Conservation (phyloP, 1,140 invertebrate genomes). For the Polypedilum pembai region DNA sequence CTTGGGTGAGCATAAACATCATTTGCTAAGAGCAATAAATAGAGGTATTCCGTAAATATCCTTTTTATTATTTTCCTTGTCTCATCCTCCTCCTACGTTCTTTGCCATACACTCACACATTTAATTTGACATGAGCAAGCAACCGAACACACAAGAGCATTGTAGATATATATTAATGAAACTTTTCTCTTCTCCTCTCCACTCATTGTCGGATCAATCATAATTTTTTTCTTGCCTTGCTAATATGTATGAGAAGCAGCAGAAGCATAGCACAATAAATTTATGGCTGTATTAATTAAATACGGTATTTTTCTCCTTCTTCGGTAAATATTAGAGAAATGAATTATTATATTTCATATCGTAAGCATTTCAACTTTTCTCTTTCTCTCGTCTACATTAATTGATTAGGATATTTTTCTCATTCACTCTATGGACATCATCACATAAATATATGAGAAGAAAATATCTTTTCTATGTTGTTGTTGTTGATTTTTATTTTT, state of each 20-base stretch:
- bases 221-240: not conserved
- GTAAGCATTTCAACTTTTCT: not conserved
- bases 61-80: not conserved
- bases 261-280: not conserved
- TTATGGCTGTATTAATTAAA: conserved; percentile 19
- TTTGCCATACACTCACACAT: not conserved
- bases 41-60: conserved; percentile 8
- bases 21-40: conserved; percentile 13
- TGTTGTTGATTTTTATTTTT: too few species aligned
- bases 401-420: conserved; percentile 2
- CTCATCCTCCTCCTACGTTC: not conserved
- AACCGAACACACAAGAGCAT: not conserved
- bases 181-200: not conserved
- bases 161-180: not conserved
- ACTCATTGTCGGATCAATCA: conserved; percentile 16
- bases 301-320: conserved; percentile 1
- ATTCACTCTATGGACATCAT: too few species aligned
- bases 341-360: conserved; percentile 13
- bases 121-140: not conserved
- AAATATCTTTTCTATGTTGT: too few species aligned
- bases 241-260: not conserved
- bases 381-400: not conserved
- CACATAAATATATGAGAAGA: too few species aligned
- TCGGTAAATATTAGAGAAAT: not conserved
- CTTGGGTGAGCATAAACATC: not conserved